Base-by-base conservation (phyloP, 2,888 invertebrate genomes). In the Melanotus villosus region DNA sequence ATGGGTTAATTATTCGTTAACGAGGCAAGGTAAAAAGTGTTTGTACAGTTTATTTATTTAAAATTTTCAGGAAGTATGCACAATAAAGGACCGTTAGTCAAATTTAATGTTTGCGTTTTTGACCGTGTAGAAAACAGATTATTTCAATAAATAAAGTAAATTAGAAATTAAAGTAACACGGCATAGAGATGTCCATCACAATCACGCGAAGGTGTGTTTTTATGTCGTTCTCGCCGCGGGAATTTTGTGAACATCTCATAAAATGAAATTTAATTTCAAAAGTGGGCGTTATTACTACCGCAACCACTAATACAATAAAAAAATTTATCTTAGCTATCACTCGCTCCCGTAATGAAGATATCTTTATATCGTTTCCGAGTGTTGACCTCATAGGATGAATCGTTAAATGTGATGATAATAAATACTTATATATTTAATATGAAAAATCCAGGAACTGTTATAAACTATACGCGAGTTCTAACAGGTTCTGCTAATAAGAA, bases 381-480 rank as follows among this genome's bases (percentile, higher is more conserved):
- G 56, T 56, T 56, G 56, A 56, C 56, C 56, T 16, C 56, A 6
- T 38, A n/a, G n/a, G 32, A 32, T 9, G 19, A 23, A 23, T 47
- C 26, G 23, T 47, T 47, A 47, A 32, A 52, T 52, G 32, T 23
- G 56, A n/a, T n/a, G n/a, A 56, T 23, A 56, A 56, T 36, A 32
- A 30, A 52, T 32, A 10, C 41, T 16, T 41, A 41, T 16, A 32
- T 52, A 16, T 52, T n/a, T 21, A 38, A 38, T 36, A 23, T 10
- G 52, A 56, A 38, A 56, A 56, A 56, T 56, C 21, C 56, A 23
- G 56, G 19, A 56, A 56, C 56, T 56, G 56, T 56, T 56, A 56
- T 23, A 47, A 45, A 47, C 16, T 23, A 47, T 47, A 21, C 14
- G 23, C 23, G 23, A 18, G n/a, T 23, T 23, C 6, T 56, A 56